These are phyloP conservation scores for Phortica magna DNA, from an alignment of 2,888 invertebrate genomes.

Conservation along the genomic window DNA sequence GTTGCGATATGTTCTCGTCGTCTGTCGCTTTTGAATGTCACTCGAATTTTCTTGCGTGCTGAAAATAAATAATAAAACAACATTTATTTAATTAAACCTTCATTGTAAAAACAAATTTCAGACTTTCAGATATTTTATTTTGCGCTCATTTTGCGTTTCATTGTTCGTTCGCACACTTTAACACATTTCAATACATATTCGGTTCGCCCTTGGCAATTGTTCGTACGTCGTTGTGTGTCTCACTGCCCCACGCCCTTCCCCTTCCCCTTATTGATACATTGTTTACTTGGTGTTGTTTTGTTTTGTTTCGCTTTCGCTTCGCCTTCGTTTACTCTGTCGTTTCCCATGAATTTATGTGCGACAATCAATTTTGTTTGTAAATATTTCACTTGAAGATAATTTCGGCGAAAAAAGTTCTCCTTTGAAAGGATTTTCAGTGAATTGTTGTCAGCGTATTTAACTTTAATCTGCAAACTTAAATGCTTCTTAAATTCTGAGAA, in stretches of 20 bases:
- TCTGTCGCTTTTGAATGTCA: not conserved
- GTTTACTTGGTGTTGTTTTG: not conserved
- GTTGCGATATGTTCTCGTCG: not conserved
- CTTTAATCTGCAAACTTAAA: no score
- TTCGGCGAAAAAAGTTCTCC: no score
- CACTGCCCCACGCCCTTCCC: not conserved
- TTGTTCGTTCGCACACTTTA: not conserved
- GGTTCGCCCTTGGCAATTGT: not conserved
- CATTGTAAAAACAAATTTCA: not conserved
- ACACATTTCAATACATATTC: not conserved
- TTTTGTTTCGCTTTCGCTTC: slow-evolving; percentile 7
- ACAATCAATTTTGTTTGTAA: slow-evolving; percentile 6
- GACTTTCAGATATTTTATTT: not conserved
- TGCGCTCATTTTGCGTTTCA: not conserved
- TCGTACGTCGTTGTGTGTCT: not conserved
- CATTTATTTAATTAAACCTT: not conserved
- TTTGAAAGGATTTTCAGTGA: no score
- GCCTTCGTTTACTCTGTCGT: not conserved
- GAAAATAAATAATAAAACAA: not conserved
- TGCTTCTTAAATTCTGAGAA: no score
- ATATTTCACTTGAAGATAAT: not conserved
- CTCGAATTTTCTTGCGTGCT: not conserved
- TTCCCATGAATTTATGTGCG: slow-evolving; percentile 6
- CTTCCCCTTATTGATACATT: not conserved
- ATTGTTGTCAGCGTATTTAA: no score